Conservation (phyloP, 2,797 vertebrate genomes). For the Hydrocynus forskahlii region DNA sequence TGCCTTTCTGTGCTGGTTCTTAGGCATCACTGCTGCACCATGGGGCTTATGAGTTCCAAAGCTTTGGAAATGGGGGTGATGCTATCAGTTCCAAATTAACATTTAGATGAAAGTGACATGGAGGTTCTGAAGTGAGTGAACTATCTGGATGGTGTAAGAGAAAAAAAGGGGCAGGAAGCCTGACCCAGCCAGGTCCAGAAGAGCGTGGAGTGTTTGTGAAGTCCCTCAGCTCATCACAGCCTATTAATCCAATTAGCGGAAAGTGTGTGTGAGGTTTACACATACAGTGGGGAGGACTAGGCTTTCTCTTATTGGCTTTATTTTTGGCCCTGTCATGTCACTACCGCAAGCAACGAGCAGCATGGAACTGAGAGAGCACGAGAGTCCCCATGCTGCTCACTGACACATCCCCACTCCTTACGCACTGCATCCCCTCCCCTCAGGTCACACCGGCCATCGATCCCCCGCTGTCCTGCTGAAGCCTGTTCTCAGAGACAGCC, state of each 20-base stretch:
- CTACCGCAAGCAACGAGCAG: conserved; percentile 69
- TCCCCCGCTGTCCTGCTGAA: conserved; percentile 47
- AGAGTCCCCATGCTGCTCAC: conserved; percentile 53
- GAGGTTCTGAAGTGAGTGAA: conserved; percentile 50
- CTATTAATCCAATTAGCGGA: conserved; percentile 76
- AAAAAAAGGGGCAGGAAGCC: conserved; percentile 25
- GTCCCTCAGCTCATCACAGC: conserved; percentile 61
- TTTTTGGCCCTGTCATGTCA: conserved; percentile 67
- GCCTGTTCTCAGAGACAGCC: conserved; percentile 51
- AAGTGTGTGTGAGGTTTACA: conserved; percentile 64
- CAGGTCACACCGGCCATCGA: conserved; percentile 59
- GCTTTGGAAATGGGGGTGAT: conserved; percentile 29
- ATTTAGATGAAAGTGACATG: conserved; percentile 75
- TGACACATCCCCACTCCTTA: conserved; percentile 51
- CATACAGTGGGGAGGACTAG: conserved; percentile 45
- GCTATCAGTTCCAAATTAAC: conserved; percentile 73
- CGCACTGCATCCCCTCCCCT: conserved; percentile 63
- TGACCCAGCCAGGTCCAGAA: conserved; percentile 19
- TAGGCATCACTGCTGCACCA: conserved; percentile 17
- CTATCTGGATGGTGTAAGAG: conserved; percentile 63
- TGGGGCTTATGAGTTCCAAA: conserved; percentile 38
- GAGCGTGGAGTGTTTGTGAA: neutral
- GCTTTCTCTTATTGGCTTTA: conserved; percentile 61
- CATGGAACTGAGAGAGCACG: conserved; percentile 59
- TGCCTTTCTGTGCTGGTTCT: neutral